Base-by-base conservation (phyloP, 2,113 vertebrate genomes). In the Poeciliopsis occidentalis region DNA sequence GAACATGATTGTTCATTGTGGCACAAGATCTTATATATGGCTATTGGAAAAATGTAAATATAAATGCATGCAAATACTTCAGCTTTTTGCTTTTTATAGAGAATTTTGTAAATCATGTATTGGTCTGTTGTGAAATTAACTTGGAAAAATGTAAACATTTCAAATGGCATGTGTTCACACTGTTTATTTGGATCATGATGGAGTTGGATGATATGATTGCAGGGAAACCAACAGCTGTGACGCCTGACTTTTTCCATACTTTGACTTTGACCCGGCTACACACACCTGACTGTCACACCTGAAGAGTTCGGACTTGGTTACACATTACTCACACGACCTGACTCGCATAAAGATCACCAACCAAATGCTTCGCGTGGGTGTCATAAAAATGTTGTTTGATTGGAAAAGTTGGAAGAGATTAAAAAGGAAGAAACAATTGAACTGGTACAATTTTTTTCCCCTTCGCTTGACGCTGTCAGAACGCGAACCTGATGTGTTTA, bases 191-290 rank as follows among this genome's bases (percentile, higher is more conserved):
- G 47, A 29, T 3, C 37, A 29, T 75, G 26, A 29, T 12, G 1
- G 37, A 65, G 60, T 76, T 32, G 64, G 60, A 1, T 60, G 66
- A 78, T 75, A 47, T 47, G 31, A 80, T 30, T 69, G 63, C 44
- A 41, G 29, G 76, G 71, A 73, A 74, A 57, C 61, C 6, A 24
- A 63, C 67, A 62, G 84, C 29, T 69, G 67, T 67, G 67, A 77
- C 24, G 3, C 15, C 47, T 12, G 29, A 68, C 24, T 57, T 73
- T 72, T 71, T 78, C 79, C 70, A 57, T 12, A 34, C 22, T 15
- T 69, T 54, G 77, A 83, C 76, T 86, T 85, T 73, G 78, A 73
- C 69, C 57, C 62, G 27, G 26, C 37, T 8, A 11, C 34, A 30
- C 31, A 69, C 63, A 60, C 68, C 78, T 69, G 64, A 75, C 77